Evolutionary conservation across 2,113 vertebrate genomes (phyloP), one percentile per base, ranked within the genome.

Genomic region (Urocolius indicus): DNA sequence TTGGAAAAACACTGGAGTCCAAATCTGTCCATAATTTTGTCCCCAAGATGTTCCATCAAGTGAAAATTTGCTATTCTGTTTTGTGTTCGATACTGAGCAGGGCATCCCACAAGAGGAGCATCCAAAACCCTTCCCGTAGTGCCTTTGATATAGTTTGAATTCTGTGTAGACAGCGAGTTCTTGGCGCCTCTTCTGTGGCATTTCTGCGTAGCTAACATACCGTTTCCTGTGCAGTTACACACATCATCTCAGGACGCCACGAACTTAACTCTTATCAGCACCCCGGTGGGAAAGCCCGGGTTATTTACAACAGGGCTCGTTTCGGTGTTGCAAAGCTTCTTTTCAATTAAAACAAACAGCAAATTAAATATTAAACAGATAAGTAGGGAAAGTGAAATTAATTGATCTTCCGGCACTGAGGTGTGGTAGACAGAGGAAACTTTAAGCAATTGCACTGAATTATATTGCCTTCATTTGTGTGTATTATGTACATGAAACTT

Each of bases 301-400:
- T 82, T 96, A 89, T 91, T 96, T 94, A 88, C 94, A 90, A 11
- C 38, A 79, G 68, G 80, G 81, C 65, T 88, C 22, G 24, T 90
- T 79, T 79, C 84, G 66, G 48, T 49, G 34, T 54, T 55, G 30
- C 61, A 55, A 55, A 48, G 77, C 79, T 93, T 81, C 49, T 90
- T 93, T 90, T 90, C 65, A 86, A 68, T 89, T 96, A 92, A 93
- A 95, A 94, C 81, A 94, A 95, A 93, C 55, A 90, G 65, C 36
- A 87, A 90, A 93, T 93, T 87, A 94, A 96, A 94, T 87, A 92
- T 62, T 93, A 87, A 96, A 84, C 15, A 88, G 80, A 38, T 82
- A 88, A 91, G 87, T 76, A 41, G 46, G 61, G 58, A 66, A 87
- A 87, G 59, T 62, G 75, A 90, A 94, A 80, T 87, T 41, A 90